A percentile compares a stretch with the other conserved stretches of the same genome.
phyloP scores from a whole-genome alignment of 2,113 vertebrate genomes.

The Bujurquina vittata region DNA sequence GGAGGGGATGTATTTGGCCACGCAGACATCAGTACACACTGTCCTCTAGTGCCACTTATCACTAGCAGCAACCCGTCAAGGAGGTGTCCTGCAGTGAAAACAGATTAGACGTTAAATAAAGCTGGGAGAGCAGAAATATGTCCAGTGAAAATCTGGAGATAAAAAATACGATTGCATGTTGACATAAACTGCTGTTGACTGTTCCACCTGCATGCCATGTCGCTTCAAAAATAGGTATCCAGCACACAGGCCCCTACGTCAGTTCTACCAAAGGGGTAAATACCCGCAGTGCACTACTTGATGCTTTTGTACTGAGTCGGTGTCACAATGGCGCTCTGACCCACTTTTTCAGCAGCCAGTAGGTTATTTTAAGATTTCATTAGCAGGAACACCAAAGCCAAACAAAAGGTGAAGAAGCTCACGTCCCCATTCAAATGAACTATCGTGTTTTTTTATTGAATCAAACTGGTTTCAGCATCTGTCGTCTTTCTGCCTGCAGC shows the following conservation, averaged over 20 bases:
- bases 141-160: neutral
- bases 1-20: slow-evolving; percentile 9
- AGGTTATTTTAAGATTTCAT: slow-evolving; percentile 75
- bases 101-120: neutral
- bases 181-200: slow-evolving; percentile 9
- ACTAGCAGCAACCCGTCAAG: neutral
- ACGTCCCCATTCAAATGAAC: neutral
- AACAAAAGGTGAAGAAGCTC: slow-evolving; percentile 41
- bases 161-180: neutral
- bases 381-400: slow-evolving; percentile 48
- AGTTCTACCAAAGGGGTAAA: slow-evolving; percentile 54
- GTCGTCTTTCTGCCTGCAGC: neutral
- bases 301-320: slow-evolving; percentile 48
- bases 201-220: slow-evolving; percentile 14
- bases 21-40: slow-evolving; percentile 40
- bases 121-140: neutral
- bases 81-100: neutral
- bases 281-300: slow-evolving; percentile 68
- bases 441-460: neutral
- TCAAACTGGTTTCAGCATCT: neutral
- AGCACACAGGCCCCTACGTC: slow-evolving; percentile 40
- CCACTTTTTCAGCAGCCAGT: slow-evolving; percentile 57
- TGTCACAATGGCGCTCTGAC: slow-evolving; percentile 60
- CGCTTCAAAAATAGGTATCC: slow-evolving; percentile 33
- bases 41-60: slow-evolving; percentile 57